These are phyloP conservation scores for Drosophila rubida DNA, from an alignment of 2,888 invertebrate genomes.

Conservation along the genomic window DNA sequence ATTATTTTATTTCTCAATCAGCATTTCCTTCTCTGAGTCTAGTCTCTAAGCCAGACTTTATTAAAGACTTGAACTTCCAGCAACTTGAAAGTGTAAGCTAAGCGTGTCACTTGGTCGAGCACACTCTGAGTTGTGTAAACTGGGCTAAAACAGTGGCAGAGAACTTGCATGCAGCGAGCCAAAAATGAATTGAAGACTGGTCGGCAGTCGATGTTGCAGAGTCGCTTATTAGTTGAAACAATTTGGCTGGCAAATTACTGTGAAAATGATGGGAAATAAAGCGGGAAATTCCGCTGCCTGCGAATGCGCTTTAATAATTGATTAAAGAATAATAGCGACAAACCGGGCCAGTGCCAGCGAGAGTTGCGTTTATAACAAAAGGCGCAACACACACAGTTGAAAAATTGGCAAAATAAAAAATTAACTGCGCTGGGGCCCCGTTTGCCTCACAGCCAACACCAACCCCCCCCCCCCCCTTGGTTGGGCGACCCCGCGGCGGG, in stretches of 20 bases:
- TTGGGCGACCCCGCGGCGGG: not conserved
- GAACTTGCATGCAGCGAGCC: too few relatives aligned
- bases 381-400: not conserved
- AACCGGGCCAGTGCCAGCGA: not conserved
- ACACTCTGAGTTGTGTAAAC: too few relatives aligned
- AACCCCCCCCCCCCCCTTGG: not conserved
- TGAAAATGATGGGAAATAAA: conserved; percentile 3
- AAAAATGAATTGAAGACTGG: too few relatives aligned
- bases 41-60: too few relatives aligned
- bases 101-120: too few relatives aligned
- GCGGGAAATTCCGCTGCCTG: conserved; percentile 1
- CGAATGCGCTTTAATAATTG: conserved; percentile 23
- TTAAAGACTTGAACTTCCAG: too few relatives aligned
- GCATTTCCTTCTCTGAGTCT: too few relatives aligned
- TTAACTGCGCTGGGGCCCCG: not conserved
- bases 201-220: too few relatives aligned
- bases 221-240: too few relatives aligned
- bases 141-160: too few relatives aligned
- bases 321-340: conserved; percentile 2
- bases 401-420: not conserved
- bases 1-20: too few relatives aligned
- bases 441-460: not conserved
- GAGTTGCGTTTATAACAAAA: not conserved
- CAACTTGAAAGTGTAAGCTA: too few relatives aligned
- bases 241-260: not conserved